phyloP scores from a whole-genome alignment of 2,888 invertebrate genomes.

The Elmis aenea region DNA sequence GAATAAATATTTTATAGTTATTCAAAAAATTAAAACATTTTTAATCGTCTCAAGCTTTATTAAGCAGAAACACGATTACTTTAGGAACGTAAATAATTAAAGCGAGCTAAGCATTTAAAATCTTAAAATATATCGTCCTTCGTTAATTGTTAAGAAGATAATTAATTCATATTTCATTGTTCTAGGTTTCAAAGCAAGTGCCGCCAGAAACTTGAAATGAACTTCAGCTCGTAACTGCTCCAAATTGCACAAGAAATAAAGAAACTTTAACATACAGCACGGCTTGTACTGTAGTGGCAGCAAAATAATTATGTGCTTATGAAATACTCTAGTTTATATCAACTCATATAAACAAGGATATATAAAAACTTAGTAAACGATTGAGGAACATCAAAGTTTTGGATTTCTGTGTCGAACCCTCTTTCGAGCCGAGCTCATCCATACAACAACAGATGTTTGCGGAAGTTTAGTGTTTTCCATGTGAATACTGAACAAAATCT shows the following conservation, averaged over 20 bases:
- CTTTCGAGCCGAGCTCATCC: no score
- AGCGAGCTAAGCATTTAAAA: no score
- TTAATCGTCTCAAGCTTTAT: no score
- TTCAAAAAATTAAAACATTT: no score
- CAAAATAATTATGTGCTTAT: conserved; percentile 10
- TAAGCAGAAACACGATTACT: no score
- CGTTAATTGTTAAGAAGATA: no score
- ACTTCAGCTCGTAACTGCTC: conserved; percentile 3
- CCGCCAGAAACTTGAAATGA: conserved; percentile 9
- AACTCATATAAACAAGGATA: conserved; percentile 16
- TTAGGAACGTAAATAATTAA: no score
- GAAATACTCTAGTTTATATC: conserved; percentile 14
- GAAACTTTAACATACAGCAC: conserved; percentile 6
- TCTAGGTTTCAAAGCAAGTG: conserved; percentile 9
- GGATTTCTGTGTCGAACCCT: no score
- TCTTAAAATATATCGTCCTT: no score
- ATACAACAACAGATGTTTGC: conserved; percentile 30
- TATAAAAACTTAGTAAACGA: no score
- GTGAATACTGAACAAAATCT: conserved; percentile 32
- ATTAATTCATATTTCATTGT: conserved; percentile 15
- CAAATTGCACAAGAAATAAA: conserved; percentile 2
- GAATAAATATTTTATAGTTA: no score
- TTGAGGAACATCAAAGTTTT: no score
- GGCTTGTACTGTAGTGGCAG: conserved; percentile 11
- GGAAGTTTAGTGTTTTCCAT: conserved; percentile 27